Conservation (phyloP, 2,888 invertebrate genomes). For the Myathropa florea region DNA sequence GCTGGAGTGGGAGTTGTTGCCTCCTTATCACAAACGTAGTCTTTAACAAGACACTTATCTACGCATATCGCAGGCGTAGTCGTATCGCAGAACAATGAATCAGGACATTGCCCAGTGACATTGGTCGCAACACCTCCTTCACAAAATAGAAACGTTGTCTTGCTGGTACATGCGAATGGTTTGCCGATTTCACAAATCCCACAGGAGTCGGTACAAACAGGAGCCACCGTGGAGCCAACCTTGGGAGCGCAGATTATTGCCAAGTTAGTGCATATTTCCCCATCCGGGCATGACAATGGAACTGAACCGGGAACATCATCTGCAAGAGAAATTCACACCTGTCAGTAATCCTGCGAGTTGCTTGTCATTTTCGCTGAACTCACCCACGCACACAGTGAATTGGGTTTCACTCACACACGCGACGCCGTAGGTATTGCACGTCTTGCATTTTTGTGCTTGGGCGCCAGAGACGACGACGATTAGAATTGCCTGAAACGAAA, state of each 20-base stretch:
- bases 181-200: neutral
- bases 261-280: conserved; percentile 72
- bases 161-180: conserved; percentile 74
- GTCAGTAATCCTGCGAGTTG: neutral
- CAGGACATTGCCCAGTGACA: conserved; percentile 62
- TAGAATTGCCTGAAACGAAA: conserved; percentile 25
- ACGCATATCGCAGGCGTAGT: conserved; percentile 52
- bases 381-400: conserved; percentile 74
- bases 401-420: conserved; percentile 72
- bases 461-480: neutral
- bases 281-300: conserved; percentile 68
- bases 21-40: neutral
- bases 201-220: neutral
- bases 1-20: neutral
- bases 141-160: conserved; percentile 73
- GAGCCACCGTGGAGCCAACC: neutral
- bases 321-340: neutral
- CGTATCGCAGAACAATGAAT: conserved; percentile 68
- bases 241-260: conserved; percentile 65
- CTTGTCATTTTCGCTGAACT: conserved; percentile 6
- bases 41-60: conserved; percentile 27
- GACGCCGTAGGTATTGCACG: conserved; percentile 71
- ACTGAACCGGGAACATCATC: conserved; percentile 35
- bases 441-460: conserved; percentile 72
- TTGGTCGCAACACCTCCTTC: neutral